Evolutionary conservation across 2,797 vertebrate species (phyloP).

Genomic region (Phrynocephalus guinanensis): DNA sequence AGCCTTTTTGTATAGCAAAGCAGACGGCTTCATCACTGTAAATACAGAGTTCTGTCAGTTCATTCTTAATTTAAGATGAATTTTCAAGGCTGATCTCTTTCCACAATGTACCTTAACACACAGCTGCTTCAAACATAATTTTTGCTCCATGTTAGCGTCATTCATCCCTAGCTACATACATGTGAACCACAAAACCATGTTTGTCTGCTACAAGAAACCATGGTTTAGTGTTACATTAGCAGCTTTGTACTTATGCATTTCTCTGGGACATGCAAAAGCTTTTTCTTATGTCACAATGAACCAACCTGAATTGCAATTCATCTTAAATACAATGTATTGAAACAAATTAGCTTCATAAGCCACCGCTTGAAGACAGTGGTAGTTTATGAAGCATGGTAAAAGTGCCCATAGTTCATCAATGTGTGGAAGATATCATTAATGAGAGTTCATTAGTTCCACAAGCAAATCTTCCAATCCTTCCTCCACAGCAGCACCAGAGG

Average conservation of each 20-base stretch:
- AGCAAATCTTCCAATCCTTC: neutral
- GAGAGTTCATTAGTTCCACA: neutral
- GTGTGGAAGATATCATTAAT: neutral
- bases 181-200: neutral
- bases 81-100: constrained; percentile 17
- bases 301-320: neutral
- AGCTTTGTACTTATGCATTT: neutral
- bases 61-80: constrained; percentile 21
- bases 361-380: neutral
- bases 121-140: neutral
- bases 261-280: neutral
- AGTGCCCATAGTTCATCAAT: neutral
- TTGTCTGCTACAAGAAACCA: neutral
- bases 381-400: neutral
- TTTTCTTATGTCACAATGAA: neutral
- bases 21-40: constrained; percentile 93
- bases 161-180: neutral
- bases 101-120: neutral
- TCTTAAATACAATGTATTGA: neutral
- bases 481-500: neutral
- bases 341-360: neutral
- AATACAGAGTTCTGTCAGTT: constrained; percentile 54
- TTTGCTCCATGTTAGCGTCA: neutral
- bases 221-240: neutral
- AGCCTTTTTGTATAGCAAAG: constrained; percentile 97